Conservation (phyloP, 2,888 invertebrate genomes). For the Monochamus alternatus region DNA sequence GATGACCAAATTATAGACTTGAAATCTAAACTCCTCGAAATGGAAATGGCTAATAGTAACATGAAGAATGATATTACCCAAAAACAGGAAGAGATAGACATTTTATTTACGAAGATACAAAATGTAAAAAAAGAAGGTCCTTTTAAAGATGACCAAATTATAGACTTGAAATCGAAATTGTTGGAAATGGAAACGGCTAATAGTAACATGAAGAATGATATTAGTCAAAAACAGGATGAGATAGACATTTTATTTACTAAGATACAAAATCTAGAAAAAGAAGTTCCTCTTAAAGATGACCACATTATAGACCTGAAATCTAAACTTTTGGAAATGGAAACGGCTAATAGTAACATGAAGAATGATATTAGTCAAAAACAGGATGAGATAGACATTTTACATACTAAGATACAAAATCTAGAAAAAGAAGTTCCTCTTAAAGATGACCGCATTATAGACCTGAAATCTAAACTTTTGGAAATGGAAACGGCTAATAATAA, state of each 20-base stretch:
- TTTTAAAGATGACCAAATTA: background rate
- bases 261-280: background rate
- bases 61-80: background rate
- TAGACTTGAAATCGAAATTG: background rate
- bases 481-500: background rate
- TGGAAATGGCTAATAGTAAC: background rate
- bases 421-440: conserved; percentile 6
- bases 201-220: too few relatives aligned
- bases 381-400: too few relatives aligned
- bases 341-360: too few relatives aligned
- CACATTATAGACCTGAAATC: background rate
- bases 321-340: too few relatives aligned
- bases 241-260: too few relatives aligned
- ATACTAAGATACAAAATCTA: background rate
- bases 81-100: background rate
- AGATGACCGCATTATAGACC: background rate
- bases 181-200: too few relatives aligned
- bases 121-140: background rate
- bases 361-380: too few relatives aligned
- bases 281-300: background rate
- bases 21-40: background rate
- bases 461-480: background rate
- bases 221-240: too few relatives aligned
- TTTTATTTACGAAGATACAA: background rate
- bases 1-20: background rate